Percentiles rank a stretch among this genome's conserved stretches.
phyloP scores from a whole-genome alignment of 2,888 invertebrate genomes.

The Leptopilina syphax region DNA sequence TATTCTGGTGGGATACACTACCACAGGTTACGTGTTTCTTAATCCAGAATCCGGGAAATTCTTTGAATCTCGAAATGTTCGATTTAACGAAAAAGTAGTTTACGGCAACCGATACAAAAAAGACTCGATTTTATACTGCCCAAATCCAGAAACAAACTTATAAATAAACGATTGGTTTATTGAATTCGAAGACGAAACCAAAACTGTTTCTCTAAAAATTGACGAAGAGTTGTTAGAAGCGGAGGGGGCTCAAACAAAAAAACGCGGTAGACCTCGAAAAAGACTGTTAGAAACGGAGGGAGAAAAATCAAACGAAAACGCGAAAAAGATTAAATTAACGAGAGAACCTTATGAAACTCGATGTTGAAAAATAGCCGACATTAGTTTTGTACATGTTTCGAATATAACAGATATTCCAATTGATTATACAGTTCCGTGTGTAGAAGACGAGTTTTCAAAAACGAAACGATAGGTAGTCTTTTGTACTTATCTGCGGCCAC shows the following conservation, averaged over 20 bases:
- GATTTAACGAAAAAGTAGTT: slow-evolving; percentile 57
- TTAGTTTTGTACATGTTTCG: neutral
- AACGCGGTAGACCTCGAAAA: slow-evolving; percentile 24
- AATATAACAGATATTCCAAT: neutral
- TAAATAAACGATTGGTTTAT: slow-evolving; percentile 44
- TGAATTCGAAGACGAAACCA: slow-evolving; percentile 7
- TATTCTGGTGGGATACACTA: slow-evolving; percentile 48
- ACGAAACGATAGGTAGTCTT: neutral
- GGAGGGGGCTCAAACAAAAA: slow-evolving; percentile 30
- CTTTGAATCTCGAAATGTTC: slow-evolving; percentile 55
- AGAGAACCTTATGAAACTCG: neutral
- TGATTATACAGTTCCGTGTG: slow-evolving; percentile 2
- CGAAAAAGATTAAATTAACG: neutral
- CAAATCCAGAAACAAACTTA: slow-evolving; percentile 43
- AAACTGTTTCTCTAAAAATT: neutral
- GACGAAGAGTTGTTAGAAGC: neutral
- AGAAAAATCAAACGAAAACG: neutral
- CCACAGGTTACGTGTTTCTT: neutral
- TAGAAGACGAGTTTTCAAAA: slow-evolving; percentile 29
- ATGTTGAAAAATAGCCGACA: slow-evolving; percentile 18
- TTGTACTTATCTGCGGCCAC: neutral
- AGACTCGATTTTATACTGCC: slow-evolving; percentile 42
- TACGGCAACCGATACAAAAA: slow-evolving; percentile 54
- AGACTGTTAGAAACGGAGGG: slow-evolving; percentile 34
- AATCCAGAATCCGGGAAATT: slow-evolving; percentile 52